These are phyloP conservation scores for Phylloscopus trochilus DNA, from an alignment of 2,113 vertebrate genomes.

Conservation along the genomic window DNA sequence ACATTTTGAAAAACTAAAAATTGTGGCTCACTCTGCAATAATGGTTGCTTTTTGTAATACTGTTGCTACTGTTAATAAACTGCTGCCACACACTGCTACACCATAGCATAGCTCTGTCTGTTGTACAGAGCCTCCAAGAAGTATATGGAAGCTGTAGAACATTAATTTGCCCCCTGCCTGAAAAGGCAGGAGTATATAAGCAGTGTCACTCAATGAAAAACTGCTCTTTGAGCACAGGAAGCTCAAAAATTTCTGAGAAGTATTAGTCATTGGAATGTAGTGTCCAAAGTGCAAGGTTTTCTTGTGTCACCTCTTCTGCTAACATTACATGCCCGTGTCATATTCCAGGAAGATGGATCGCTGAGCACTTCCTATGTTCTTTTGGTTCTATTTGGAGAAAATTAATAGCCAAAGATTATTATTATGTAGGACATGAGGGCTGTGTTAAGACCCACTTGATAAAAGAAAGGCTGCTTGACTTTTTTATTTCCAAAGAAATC, in stretches of 20 bases:
- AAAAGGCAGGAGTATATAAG: neutral
- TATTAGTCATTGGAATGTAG: neutral
- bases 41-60: neutral
- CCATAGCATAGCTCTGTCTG: neutral
- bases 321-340: neutral
- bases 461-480: neutral
- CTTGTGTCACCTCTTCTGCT: neutral
- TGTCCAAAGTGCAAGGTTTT: neutral
- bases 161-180: neutral
- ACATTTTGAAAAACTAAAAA: neutral
- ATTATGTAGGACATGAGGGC: neutral
- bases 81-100: too few relatives aligned
- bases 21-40: neutral
- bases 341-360: neutral
- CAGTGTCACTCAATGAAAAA: neutral
- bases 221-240: neutral
- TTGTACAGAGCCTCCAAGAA: neutral
- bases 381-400: neutral
- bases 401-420: neutral
- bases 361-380: accelerated
- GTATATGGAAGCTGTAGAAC: neutral
- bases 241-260: neutral
- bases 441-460: neutral
- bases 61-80: neutral
- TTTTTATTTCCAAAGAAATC: neutral